These are phyloP conservation scores for Neotragus pygmaeus DNA, from an alignment of 2,113 vertebrate genomes.

Conservation along the genomic window DNA sequence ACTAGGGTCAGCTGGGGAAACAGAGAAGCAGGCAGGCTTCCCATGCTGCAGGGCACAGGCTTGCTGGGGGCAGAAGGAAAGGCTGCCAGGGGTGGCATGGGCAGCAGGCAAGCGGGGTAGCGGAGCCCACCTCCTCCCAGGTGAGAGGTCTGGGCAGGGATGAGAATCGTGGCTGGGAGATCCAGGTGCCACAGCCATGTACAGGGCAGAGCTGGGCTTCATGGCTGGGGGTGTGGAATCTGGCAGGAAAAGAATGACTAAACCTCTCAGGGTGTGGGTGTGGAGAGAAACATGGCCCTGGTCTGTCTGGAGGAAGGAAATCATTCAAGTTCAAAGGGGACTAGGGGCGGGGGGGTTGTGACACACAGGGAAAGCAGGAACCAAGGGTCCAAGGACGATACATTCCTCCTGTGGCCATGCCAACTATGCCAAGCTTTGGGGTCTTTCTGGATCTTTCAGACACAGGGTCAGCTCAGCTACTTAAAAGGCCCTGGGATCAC, in stretches of 20 bases:
- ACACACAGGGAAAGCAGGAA: neutral
- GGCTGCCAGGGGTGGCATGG: neutral
- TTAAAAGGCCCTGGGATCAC: neutral
- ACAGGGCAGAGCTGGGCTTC: neutral
- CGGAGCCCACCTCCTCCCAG: neutral
- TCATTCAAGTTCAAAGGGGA: neutral
- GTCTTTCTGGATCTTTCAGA: neutral
- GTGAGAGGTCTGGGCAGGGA: neutral
- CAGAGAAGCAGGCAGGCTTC: neutral
- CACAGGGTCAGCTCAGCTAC: neutral
- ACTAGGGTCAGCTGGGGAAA: neutral
- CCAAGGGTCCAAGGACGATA: neutral
- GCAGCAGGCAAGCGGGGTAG: neutral
- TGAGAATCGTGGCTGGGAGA: neutral
- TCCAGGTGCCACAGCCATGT: neutral
- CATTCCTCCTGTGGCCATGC: rapidly evolving
- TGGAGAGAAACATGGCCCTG: neutral
- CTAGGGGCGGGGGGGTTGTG: rapidly evolving
- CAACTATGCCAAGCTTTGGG: neutral
- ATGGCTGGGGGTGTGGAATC: neutral
- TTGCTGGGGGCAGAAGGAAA: neutral
- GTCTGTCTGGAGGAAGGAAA: neutral
- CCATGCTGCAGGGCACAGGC: neutral
- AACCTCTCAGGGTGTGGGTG: neutral
- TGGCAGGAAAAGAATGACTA: neutral